Percentiles rank a stretch among this genome's conserved stretches.
phyloP scores from a whole-genome alignment of 2,113 vertebrate species.

The Calidris pygmaea region DNA sequence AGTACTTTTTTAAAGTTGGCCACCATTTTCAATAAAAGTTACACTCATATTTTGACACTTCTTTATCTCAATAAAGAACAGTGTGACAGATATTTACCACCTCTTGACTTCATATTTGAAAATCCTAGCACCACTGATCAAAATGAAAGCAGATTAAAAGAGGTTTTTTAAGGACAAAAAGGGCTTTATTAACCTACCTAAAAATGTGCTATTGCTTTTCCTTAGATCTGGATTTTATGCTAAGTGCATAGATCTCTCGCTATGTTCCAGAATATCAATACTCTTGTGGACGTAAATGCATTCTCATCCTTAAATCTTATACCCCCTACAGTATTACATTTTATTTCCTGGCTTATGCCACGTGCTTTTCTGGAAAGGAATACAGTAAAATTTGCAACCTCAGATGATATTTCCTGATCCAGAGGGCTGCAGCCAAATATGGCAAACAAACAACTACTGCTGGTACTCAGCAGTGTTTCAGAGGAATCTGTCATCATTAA shows the following conservation, averaged over 20 bases:
- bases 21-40: background rate
- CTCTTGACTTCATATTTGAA: background rate
- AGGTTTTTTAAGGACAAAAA: background rate
- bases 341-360: background rate
- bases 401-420: background rate
- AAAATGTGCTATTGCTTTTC: background rate
- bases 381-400: background rate
- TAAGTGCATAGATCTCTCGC: background rate
- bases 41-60: background rate
- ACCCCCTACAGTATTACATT: background rate
- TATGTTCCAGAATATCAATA: background rate
- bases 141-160: background rate
- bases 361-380: background rate
- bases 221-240: background rate
- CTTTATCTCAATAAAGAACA: background rate
- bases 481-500: background rate
- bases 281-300: background rate
- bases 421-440: background rate
- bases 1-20: background rate
- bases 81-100: background rate
- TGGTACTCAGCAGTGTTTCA: background rate
- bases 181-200: background rate
- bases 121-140: background rate
- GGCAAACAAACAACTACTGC: background rate
- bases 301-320: background rate